Evolutionary conservation across 2,113 vertebrate genomes (phyloP).

Genomic region (Pseudopipra pipra): DNA sequence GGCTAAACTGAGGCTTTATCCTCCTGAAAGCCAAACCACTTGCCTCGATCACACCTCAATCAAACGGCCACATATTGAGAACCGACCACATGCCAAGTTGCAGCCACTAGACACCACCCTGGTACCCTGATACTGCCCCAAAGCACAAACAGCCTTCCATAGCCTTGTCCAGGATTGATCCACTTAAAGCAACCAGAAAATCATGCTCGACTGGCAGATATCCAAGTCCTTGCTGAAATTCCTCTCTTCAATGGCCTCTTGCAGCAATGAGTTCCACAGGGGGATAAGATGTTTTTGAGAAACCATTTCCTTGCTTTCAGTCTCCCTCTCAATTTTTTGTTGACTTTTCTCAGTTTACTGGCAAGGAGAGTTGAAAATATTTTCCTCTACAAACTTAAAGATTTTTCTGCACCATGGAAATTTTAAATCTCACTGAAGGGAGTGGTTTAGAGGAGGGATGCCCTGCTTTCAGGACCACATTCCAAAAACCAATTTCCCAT

Average conservation of each 20-base stretch:
- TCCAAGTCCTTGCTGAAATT: background rate
- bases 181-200: background rate
- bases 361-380: background rate
- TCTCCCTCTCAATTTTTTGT: background rate
- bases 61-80: background rate
- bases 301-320: background rate
- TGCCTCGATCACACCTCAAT: background rate
- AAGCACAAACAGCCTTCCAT: background rate
- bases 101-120: background rate
- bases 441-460: background rate
- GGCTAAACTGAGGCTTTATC: background rate
- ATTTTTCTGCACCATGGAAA: background rate
- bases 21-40: background rate
- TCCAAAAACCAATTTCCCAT: background rate
- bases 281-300: background rate
- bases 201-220: too few relatives aligned
- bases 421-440: background rate
- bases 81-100: background rate
- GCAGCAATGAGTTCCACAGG: background rate
- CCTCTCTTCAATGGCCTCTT: fast-evolving
- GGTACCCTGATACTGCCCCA: background rate
- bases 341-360: background rate
- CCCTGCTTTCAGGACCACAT: background rate
- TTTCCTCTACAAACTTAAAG: background rate
- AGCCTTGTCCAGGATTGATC: background rate